Percentiles rank a stretch among this genome's conserved stretches.
Evolutionary conservation across 2,113 vertebrate genomes (phyloP).

Genomic region (Microtus ochrogaster): DNA sequence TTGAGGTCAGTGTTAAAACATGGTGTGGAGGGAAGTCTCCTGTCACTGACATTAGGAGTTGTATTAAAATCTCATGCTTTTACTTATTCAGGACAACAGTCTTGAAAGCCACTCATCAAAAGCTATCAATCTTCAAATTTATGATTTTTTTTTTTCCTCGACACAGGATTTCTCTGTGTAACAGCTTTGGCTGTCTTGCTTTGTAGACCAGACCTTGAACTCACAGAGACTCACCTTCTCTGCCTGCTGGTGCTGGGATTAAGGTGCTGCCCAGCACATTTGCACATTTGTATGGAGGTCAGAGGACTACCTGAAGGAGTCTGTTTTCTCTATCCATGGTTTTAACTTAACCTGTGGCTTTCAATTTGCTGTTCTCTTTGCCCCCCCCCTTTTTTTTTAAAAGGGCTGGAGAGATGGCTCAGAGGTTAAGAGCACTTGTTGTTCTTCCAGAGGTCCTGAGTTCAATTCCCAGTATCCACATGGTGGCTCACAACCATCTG

Average conservation of each 20-base stretch:
- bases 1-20: neutral
- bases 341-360: constrained; percentile 48
- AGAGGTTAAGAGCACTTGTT: neutral
- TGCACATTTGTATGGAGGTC: neutral
- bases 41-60: neutral
- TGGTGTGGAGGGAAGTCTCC: neutral
- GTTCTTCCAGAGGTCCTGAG: neutral
- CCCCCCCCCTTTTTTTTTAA: too few relatives aligned
- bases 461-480: neutral
- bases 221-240: too few relatives aligned
- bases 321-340: neutral
- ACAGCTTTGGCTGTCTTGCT: neutral
- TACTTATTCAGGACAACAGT: neutral
- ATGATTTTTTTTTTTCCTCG: constrained; percentile 23
- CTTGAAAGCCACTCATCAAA: neutral
- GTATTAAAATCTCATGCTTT: neutral
- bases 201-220: too few relatives aligned
- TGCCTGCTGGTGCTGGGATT: neutral
- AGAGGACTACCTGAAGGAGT: neutral
- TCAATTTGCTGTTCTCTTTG: neutral
- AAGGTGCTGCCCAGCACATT: neutral
- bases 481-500: neutral
- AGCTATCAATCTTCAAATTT: neutral
- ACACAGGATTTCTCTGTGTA: neutral
- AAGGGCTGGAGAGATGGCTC: neutral